phyloP scores from a whole-genome alignment of 2,888 invertebrate genomes.

The Sphaerophoria rueppellii region DNA sequence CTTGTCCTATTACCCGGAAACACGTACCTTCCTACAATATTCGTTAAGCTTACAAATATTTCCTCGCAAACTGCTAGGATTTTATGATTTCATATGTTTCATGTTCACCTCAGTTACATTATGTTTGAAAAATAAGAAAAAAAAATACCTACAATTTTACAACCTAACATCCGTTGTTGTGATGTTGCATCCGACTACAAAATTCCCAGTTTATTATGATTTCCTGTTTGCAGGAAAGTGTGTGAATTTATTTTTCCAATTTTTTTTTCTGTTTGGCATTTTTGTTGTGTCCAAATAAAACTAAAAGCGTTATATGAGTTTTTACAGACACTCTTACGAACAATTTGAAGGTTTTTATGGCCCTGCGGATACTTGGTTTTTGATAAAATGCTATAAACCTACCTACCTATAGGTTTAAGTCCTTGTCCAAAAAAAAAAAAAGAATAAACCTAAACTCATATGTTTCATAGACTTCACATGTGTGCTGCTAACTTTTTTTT shows the following conservation, averaged over 20 bases:
- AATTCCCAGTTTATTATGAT: slow-evolving; percentile 53
- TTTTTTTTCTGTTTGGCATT: slow-evolving; percentile 19
- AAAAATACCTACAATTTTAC: slow-evolving; percentile 42
- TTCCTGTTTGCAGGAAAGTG: slow-evolving; percentile 43
- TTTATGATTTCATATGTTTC: slow-evolving; percentile 10
- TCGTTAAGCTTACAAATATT: slow-evolving; percentile 7
- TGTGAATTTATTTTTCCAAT: not conserved
- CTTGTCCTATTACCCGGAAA: slow-evolving; percentile 21
- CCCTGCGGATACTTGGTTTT: slow-evolving; percentile 24
- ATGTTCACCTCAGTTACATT: slow-evolving; percentile 14
- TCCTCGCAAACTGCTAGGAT: not conserved
- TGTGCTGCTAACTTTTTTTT: slow-evolving; percentile 44
- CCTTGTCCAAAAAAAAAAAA: not conserved
- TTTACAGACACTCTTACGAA: slow-evolving; percentile 24
- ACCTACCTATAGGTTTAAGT: not conserved
- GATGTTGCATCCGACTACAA: slow-evolving; percentile 38
- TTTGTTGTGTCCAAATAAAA: slow-evolving; percentile 20
- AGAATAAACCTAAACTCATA: not conserved
- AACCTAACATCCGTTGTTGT: slow-evolving; percentile 41
- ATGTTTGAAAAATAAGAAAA: slow-evolving; percentile 1
- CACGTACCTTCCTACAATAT: not conserved
- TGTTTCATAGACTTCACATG: slow-evolving; percentile 40
- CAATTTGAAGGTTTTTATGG: slow-evolving; percentile 52
- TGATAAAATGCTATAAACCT: not conserved
- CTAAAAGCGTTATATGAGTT: slow-evolving; percentile 29